Evolutionary conservation across 2,797 vertebrate species (phyloP).

Genomic region (Buphagus erythrorhynchus): DNA sequence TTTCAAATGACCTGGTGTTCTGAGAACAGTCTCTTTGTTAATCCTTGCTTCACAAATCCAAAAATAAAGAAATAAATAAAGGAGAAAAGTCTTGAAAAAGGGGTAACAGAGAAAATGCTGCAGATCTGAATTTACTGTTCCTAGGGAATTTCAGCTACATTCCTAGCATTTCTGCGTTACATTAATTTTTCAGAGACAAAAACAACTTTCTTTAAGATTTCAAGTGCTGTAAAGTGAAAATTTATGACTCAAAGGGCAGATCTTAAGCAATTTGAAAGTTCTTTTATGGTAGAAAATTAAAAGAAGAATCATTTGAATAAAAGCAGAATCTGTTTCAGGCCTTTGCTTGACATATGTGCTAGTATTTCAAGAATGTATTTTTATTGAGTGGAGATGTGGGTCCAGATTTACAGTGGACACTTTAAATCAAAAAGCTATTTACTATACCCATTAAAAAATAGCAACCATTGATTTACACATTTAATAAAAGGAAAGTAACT

Average conservation of each 20-base stretch:
- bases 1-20: background rate
- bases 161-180: background rate
- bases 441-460: background rate
- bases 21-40: background rate
- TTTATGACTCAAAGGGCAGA: background rate
- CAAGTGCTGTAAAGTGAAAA: background rate
- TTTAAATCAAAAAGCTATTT: slow-evolving; percentile 36
- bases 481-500: slow-evolving; percentile 31
- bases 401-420: background rate
- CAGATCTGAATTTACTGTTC: background rate
- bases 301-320: background rate
- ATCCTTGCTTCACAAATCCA: background rate
- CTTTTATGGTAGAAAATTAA: background rate
- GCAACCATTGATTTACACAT: background rate
- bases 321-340: background rate
- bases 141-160: background rate
- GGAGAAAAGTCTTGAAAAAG: background rate
- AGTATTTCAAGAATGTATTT: background rate
- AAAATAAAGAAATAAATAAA: background rate
- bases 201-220: background rate
- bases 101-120: background rate
- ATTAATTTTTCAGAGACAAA: background rate
- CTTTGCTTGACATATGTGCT: background rate
- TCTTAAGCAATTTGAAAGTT: background rate
- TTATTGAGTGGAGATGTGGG: background rate